Base-by-base conservation (phyloP, 30 jellyfish, hydroid and myxozoan genomes). In the Aurelia aurita region DNA sequence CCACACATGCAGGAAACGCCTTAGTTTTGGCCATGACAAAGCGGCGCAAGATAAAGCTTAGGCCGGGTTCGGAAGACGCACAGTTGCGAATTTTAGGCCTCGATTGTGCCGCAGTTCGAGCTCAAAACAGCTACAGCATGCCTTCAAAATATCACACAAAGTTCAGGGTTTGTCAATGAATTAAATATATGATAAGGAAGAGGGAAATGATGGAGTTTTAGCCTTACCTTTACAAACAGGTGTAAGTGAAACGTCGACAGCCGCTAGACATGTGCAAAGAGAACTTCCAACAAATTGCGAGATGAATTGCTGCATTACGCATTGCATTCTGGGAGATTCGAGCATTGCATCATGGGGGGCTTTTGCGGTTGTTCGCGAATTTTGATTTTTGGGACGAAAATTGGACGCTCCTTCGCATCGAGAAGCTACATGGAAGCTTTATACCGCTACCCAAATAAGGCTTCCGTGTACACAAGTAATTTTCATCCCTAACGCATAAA, bases 331-430 rank as follows among this genome's bases (percentile, higher is more conserved):
- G 73, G 73, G 73, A 23, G 16, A 34, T 43, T n/a, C 45, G 15
- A 39, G 67, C 84, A 72, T 45, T 72, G 84, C 84, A 72, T 72
- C 39, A 12, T 72, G 84, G 84, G 84, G n/a, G 71, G 8, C 47
- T 21, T n/a, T n/a, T 72, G 72, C 54, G 84, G 84, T 49, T 23
- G 67, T 15, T 20, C 34, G 46, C 39, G 26, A 43, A 57, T 9
- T 72, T 72, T 49, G 60, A 29, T 39, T 39, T 55, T 72, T 72
- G 84, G 84, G 84, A 72, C 84, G 71, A 72, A 32, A 1, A 45
- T 29, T 39, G 84, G 84, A 72, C 84, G 53, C 32, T 15, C 19
- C 45, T 21, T 70, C 67, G 32, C 49, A 39, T 61, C n/a, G 1
- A 5, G 43, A 31, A 2, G 13, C 51, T 5, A 15, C 16, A 39